Conservation (phyloP, 2,888 invertebrate species). For the Pterostichus niger region DNA sequence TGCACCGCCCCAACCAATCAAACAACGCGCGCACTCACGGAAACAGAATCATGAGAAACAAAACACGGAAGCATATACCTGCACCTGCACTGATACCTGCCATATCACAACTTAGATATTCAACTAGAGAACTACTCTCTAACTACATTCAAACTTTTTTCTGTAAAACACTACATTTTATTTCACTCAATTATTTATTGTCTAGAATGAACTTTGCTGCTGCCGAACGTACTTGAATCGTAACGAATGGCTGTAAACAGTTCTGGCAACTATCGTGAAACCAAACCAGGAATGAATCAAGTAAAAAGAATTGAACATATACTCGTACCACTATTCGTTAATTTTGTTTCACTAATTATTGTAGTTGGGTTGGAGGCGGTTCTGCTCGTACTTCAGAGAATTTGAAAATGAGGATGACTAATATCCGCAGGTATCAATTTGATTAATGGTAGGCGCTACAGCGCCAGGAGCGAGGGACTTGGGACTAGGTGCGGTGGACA, state of each 20-base stretch:
- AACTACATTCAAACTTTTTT: background rate
- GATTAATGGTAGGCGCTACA: constrained; percentile 32
- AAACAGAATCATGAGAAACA: constrained; percentile 30
- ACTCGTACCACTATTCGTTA: too few relatives aligned
- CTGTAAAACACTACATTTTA: background rate
- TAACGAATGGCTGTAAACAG: too few relatives aligned
- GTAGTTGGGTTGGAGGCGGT: too few relatives aligned
- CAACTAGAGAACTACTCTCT: background rate
- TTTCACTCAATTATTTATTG: background rate
- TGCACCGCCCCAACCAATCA: constrained; percentile 53
- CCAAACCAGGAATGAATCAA: too few relatives aligned
- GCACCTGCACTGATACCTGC: constrained; percentile 14
- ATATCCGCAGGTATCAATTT: constrained; percentile 41
- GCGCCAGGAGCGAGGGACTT: background rate
- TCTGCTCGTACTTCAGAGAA: too few relatives aligned
- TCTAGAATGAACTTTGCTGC: background rate
- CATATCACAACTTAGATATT: background rate
- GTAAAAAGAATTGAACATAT: too few relatives aligned
- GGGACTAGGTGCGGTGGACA: constrained; percentile 32
- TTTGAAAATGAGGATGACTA: background rate
- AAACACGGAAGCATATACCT: constrained; percentile 41
- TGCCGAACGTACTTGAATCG: too few relatives aligned
- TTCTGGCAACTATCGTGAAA: too few relatives aligned
- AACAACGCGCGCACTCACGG: constrained; percentile 36
- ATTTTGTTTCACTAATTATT: too few relatives aligned